Evolutionary conservation across 2,797 vertebrate species (phyloP).

Genomic region (Amphiprion clarkii): DNA sequence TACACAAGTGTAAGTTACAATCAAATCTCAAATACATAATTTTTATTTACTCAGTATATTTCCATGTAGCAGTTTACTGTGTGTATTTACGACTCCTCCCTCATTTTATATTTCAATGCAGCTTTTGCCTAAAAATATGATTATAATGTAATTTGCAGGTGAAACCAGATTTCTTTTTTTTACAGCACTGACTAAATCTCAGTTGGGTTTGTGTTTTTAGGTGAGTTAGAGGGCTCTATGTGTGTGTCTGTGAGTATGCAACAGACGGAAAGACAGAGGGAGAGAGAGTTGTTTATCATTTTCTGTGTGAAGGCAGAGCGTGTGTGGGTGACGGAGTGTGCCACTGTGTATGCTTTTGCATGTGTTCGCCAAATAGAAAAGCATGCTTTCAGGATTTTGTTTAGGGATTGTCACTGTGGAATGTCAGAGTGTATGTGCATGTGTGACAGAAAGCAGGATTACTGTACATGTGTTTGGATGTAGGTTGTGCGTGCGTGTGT

Average conservation of each 20-base stretch:
- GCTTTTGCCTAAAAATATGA: slow-evolving; percentile 59
- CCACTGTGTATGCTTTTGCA: not conserved
- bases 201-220: slow-evolving; percentile 31
- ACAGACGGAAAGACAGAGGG: slow-evolving; percentile 17
- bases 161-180: slow-evolving; percentile 28
- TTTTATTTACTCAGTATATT: slow-evolving; percentile 69
- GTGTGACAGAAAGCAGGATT: slow-evolving; percentile 53
- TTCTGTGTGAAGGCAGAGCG: slow-evolving; percentile 41
- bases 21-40: slow-evolving; percentile 67
- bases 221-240: not conserved
- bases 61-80: slow-evolving; percentile 44
- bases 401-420: slow-evolving; percentile 45
- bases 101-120: slow-evolving; percentile 45
- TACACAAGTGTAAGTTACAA: slow-evolving; percentile 49
- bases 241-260: slow-evolving; percentile 10
- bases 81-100: slow-evolving; percentile 47
- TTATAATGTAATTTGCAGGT: slow-evolving; percentile 51
- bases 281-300: slow-evolving; percentile 39
- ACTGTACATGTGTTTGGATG: slow-evolving; percentile 23
- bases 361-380: slow-evolving; percentile 19
- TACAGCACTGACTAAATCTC: slow-evolving; percentile 32
- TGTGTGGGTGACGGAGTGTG: slow-evolving; percentile 18
- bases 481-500: slow-evolving; percentile 3
- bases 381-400: slow-evolving; percentile 46
- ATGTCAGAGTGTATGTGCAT: slow-evolving; percentile 38